Percentiles rank a stretch among this genome's conserved stretches.
Conservation (phyloP, 2,888 invertebrate species). For the Metellina segmentata region DNA sequence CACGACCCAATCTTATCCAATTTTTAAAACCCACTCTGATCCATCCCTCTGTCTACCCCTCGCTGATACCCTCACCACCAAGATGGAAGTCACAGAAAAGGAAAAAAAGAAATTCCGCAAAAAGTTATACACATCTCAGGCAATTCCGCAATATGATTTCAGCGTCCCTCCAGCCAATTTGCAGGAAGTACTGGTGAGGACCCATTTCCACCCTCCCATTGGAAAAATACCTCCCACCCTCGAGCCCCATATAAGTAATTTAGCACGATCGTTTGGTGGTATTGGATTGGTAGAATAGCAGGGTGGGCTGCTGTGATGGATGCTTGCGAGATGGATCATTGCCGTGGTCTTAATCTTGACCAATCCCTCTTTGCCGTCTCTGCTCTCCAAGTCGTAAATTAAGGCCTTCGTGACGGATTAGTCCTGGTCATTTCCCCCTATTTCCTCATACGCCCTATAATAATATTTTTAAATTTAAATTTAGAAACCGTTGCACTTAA, state of each 20-base stretch:
- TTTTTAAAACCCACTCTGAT: slow-evolving; percentile 27
- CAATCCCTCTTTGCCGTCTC: neutral
- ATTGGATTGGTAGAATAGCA: slow-evolving; percentile 54
- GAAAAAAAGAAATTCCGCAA: slow-evolving; percentile 1
- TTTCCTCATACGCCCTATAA: neutral
- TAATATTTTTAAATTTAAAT: neutral
- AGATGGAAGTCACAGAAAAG: neutral
- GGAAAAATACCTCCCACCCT: slow-evolving; percentile 51
- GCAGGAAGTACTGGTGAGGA: slow-evolving; percentile 1
- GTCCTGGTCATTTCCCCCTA: neutral
- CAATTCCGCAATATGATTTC: slow-evolving; percentile 59
- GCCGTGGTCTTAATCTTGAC: slow-evolving; percentile 48
- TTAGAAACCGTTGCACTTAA: neutral
- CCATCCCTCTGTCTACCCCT: neutral
- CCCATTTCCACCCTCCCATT: slow-evolving; percentile 1
- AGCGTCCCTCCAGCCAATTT: slow-evolving; percentile 60
- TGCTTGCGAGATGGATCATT: slow-evolving; percentile 55
- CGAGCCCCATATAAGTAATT: slow-evolving; percentile 70
- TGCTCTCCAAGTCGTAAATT: slow-evolving; percentile 13
- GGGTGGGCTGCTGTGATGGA: slow-evolving; percentile 53
- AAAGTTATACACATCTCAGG: slow-evolving; percentile 44
- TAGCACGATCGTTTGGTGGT: slow-evolving; percentile 62
- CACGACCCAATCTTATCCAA: slow-evolving; percentile 26
- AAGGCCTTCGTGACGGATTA: neutral
- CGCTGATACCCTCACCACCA: no score